Evolutionary conservation across 2,113 vertebrate genomes (phyloP).

Genomic region (Gulo gulo): DNA sequence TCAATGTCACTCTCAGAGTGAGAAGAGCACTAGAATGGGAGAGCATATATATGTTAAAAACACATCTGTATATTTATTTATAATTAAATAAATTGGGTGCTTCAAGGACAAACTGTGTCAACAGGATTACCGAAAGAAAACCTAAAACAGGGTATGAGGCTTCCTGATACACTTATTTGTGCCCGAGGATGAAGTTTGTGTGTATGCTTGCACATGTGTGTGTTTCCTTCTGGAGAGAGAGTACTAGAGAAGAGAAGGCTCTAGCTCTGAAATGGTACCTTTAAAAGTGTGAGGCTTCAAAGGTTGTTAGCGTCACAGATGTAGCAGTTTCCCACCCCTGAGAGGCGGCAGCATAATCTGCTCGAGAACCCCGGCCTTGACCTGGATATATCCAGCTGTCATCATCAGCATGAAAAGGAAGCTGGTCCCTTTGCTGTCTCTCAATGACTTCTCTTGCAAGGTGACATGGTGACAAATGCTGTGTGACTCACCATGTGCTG

Average conservation of each 20-base stretch:
- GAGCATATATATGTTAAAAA: background rate
- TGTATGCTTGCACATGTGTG: background rate
- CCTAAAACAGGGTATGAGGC: background rate
- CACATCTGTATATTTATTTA: background rate
- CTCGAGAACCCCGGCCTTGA: background rate
- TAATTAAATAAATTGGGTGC: background rate
- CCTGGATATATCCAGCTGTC: background rate
- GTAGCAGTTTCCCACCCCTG: background rate
- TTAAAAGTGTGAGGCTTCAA: background rate
- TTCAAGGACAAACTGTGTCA: background rate
- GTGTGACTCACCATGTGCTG: background rate
- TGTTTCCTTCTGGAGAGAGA: background rate
- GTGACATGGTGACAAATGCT: background rate
- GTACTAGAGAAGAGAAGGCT: background rate
- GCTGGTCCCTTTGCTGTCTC: background rate
- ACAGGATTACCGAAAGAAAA: background rate
- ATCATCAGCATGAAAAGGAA: background rate
- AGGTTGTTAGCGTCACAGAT: background rate
- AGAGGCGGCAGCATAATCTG: background rate
- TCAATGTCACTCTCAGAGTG: background rate
- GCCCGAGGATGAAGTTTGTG: background rate
- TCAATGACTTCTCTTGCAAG: background rate
- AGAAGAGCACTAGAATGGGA: background rate
- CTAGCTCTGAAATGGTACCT: background rate
- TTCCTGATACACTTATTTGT: background rate